A percentile compares a stretch with the other conserved stretches of the same genome.
Evolutionary conservation across 2,888 invertebrate genomes (phyloP).

Genomic region (Sinopyrophorus schimmeli): DNA sequence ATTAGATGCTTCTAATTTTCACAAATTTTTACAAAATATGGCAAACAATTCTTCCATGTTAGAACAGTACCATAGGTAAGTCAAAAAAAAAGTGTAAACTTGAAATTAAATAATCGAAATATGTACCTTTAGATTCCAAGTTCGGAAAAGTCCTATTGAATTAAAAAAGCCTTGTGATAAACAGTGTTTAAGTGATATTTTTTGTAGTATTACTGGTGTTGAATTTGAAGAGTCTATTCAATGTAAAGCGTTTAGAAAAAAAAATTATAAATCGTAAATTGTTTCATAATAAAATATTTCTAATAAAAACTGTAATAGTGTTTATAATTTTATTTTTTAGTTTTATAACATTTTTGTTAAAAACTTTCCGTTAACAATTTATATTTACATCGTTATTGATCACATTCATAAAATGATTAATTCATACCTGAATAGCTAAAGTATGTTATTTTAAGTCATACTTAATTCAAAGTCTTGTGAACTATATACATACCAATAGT

Average conservation of each 20-base stretch:
- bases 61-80: slow-evolving; percentile 47
- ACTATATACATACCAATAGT: too few relatives aligned
- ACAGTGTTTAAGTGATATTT: slow-evolving; percentile 35
- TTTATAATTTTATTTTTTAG: not conserved
- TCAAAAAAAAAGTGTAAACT: not conserved
- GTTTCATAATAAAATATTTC: not conserved
- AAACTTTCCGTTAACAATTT: too few relatives aligned
- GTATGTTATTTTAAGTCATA: too few relatives aligned
- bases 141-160: slow-evolving; percentile 39
- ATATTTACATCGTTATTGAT: too few relatives aligned
- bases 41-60: slow-evolving; percentile 48
- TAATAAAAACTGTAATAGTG: not conserved
- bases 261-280: slow-evolving; percentile 2
- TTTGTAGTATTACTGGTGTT: slow-evolving; percentile 37
- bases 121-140: slow-evolving; percentile 34
- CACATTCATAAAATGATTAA: too few relatives aligned
- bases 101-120: too few relatives aligned
- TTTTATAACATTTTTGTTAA: slow-evolving; percentile 1
- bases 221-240: slow-evolving; percentile 33
- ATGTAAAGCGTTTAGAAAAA: slow-evolving; percentile 23
- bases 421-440: too few relatives aligned
- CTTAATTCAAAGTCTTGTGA: too few relatives aligned
- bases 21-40: slow-evolving; percentile 50
- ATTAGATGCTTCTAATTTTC: slow-evolving; percentile 52
- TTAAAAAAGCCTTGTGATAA: slow-evolving; percentile 39